Percentiles rank a stretch among this genome's conserved stretches.
Conservation (phyloP, 2,888 invertebrate species). For the Hydriomena furcata region DNA sequence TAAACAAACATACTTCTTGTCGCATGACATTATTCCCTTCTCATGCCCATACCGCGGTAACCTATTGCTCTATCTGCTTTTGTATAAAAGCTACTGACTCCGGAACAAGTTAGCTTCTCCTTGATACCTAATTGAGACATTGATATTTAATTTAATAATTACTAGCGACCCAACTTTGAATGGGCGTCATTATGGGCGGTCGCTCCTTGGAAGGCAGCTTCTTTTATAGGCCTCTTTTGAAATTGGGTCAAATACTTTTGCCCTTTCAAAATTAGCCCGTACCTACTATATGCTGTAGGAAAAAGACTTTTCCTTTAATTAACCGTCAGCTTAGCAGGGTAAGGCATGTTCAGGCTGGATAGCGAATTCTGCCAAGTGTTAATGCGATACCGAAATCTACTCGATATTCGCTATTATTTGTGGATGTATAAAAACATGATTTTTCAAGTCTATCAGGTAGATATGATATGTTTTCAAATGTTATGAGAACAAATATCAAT, state of each 20-base stretch:
- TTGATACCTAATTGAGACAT: slow-evolving; percentile 27
- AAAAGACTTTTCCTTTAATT: not conserved
- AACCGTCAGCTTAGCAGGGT: not conserved
- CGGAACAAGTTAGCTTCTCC: slow-evolving; percentile 10
- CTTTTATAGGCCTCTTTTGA: slow-evolving; percentile 9
- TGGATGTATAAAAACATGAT: too few species aligned
- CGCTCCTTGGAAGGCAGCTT: slow-evolving; percentile 3
- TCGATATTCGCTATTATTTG: too few species aligned
- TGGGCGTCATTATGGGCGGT: slow-evolving; percentile 14
- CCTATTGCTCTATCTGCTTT: too few species aligned
- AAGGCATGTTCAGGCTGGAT: too few species aligned
- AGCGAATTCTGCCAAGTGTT: too few species aligned
- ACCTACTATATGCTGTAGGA: not conserved
- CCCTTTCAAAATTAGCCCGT: slow-evolving; percentile 11
- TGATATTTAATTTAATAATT: slow-evolving; percentile 28
- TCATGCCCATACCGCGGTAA: too few species aligned
- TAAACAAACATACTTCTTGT: too few species aligned
- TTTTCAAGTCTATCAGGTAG: too few species aligned
- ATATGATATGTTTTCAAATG: too few species aligned
- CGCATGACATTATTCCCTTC: too few species aligned
- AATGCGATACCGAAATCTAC: too few species aligned
- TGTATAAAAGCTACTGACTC: slow-evolving; percentile 6
- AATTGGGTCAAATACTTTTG: slow-evolving; percentile 17
- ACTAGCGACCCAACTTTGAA: slow-evolving; percentile 17
- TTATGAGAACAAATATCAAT: too few species aligned